Percentiles rank a stretch among this genome's conserved stretches.
phyloP scores from a whole-genome alignment of 2,113 vertebrate genomes.

The Trachemys scripta region DNA sequence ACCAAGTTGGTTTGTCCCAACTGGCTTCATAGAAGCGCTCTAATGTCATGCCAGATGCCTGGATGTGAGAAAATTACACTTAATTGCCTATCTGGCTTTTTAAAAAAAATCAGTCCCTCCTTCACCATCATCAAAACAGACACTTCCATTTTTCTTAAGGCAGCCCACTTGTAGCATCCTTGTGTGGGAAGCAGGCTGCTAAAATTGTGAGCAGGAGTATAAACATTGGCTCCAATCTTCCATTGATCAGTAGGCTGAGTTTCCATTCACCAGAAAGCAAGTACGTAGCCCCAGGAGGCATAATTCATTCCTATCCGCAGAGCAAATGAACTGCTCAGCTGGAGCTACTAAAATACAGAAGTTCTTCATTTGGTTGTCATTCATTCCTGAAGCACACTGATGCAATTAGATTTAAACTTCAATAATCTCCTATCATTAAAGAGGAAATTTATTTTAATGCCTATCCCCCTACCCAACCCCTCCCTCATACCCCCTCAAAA shows the following conservation, averaged over 20 bases:
- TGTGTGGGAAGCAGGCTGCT: conserved; percentile 21
- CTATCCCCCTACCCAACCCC: background rate
- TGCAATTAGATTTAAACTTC: conserved; percentile 35
- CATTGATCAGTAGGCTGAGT: conserved; percentile 26
- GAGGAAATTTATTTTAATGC: background rate
- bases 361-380: conserved; percentile 8
- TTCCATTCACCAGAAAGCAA: conserved; percentile 42
- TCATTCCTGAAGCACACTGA: conserved; percentile 18
- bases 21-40: conserved; percentile 14
- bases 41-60: background rate
- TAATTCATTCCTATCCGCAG: conserved; percentile 30
- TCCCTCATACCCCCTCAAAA: background rate
- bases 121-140: background rate
- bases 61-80: conserved; percentile 22
- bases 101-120: background rate
- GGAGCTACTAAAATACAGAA: conserved; percentile 32
- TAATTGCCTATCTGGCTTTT: conserved; percentile 19
- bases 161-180: background rate
- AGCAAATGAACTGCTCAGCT: conserved; percentile 57
- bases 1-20: background rate
- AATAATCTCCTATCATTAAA: conserved; percentile 11
- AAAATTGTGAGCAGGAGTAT: background rate
- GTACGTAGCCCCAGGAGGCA: conserved; percentile 42
- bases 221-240: background rate
- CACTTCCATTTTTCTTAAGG: background rate